Evolutionary conservation across 1,140 invertebrate species (phyloP).

Genomic region (Dufourea novaeangliae): DNA sequence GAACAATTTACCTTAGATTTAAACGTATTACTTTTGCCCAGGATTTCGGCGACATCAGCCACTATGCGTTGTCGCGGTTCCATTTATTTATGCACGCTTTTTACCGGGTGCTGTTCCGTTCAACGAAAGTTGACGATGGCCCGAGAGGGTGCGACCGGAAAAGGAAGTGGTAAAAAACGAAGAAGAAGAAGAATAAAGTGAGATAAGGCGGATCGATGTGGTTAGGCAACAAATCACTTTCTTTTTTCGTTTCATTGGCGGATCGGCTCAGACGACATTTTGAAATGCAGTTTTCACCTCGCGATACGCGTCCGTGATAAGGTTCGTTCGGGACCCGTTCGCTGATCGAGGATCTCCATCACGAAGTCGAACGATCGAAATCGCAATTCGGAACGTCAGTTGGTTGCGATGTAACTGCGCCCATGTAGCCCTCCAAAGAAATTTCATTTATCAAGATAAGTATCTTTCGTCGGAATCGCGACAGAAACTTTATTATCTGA

Average conservation of each 20-base stretch:
- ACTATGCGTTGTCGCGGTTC: no score
- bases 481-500: no score
- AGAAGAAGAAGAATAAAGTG: neutral
- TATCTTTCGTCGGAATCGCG: no score
- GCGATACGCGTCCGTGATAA: neutral
- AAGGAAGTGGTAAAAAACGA: no score
- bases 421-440: no score
- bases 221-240: slow-evolving; percentile 7
- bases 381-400: neutral
- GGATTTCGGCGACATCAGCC: no score
- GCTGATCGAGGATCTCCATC: neutral
- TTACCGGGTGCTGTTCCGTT: neutral
- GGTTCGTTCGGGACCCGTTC: neutral
- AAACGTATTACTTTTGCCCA: no score
- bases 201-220: neutral
- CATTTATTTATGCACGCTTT: neutral
- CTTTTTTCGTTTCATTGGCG: neutral
- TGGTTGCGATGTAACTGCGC: no score
- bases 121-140: neutral
- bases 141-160: neutral
- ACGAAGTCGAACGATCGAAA: neutral
- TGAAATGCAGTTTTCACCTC: slow-evolving; percentile 6
- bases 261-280: neutral
- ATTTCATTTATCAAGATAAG: no score
- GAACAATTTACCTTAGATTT: no score